Base-by-base conservation (phyloP, 1,140 invertebrate genomes). In the Eulimnadia texana region DNA sequence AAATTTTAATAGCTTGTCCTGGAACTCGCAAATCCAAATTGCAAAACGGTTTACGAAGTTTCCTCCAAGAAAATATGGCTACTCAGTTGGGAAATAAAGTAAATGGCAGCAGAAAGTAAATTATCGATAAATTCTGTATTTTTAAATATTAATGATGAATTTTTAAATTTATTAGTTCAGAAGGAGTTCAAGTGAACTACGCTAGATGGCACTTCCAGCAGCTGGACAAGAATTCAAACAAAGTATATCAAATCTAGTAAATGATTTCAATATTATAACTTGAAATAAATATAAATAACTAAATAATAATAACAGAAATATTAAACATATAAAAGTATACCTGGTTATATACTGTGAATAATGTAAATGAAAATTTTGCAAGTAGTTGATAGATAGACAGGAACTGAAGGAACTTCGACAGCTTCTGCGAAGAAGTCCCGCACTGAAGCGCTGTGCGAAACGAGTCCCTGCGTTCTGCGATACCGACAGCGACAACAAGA, bases 401-500 rank as follows among this genome's bases (percentile, higher is more conserved):
- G 91, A 95, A 73, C 90, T 89, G 86, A 90, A 91, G 68, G 77
- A 78, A 24, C 90, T 93, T 68, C 81, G 88, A 52, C 82, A 82
- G 66, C 77, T 90, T 68, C 83, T 90, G 27, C 74, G 76, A 1
- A 74, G 71, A 64, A 82, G 77, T 69, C 77, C 80, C 63, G 76
- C 78, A 33, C 73, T 93, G 58, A 78, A 82, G 64, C 82, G 84
- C 71, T 94, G 92, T 69, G 88, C 90, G 16, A 85, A 91, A 66
- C 91, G 90, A 70, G 78, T 94, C 68, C 85, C 90, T 0, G 78
- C 86, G 58, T 90, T 90, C 72, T 95, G 92, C 79, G 92, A 94
- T 79, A 83, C 83, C 28, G 90, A 94, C 72, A 83, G 87, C 65
- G 88, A 93, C 73, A 82, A 84, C 65, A 84, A 82, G 69, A 90